Percentiles rank a stretch among this genome's conserved stretches.
These are phyloP conservation scores for Eurytoma adleriae DNA, from an alignment of 2,888 invertebrate species.

Conservation along the genomic window DNA sequence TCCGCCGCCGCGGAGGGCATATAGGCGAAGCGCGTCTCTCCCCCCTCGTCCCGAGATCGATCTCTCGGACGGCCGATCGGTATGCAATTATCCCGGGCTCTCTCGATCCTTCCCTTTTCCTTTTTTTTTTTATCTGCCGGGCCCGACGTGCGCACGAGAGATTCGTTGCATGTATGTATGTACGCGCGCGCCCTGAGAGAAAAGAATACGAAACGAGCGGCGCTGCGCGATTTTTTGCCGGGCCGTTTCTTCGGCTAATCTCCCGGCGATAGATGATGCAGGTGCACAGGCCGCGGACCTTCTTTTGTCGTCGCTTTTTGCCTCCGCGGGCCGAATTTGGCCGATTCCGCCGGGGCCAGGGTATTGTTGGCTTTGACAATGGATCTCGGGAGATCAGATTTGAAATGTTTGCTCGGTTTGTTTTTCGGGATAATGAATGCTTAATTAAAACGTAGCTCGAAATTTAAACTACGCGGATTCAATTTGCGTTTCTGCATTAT, in stretches of 20 bases:
- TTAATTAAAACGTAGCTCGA: not conserved
- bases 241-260: slow-evolving; percentile 33
- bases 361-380: not conserved
- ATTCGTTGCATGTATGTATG: slow-evolving; percentile 19
- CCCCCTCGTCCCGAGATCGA: slow-evolving; percentile 33
- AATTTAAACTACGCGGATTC: not conserved
- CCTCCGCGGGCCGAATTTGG: not conserved
- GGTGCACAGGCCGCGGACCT: slow-evolving; percentile 8
- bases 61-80: slow-evolving; percentile 47
- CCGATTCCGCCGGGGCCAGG: too few relatives aligned
- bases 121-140: not conserved
- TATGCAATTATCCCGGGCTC: slow-evolving; percentile 51
- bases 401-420: too few relatives aligned
- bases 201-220: slow-evolving; percentile 16
- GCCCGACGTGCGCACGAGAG: not conserved
- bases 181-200: not conserved
- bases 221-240: not conserved
- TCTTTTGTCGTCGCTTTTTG: slow-evolving; percentile 2
- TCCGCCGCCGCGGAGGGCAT: slow-evolving; percentile 3
- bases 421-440: too few relatives aligned
- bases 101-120: slow-evolving; percentile 10
- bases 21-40: not conserved
- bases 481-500: too few relatives aligned
- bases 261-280: slow-evolving; percentile 41
- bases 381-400: not conserved